Percentiles rank a stretch among this genome's conserved stretches.
Conservation (phyloP, 2,113 vertebrate genomes). For the Aythya baeri region DNA sequence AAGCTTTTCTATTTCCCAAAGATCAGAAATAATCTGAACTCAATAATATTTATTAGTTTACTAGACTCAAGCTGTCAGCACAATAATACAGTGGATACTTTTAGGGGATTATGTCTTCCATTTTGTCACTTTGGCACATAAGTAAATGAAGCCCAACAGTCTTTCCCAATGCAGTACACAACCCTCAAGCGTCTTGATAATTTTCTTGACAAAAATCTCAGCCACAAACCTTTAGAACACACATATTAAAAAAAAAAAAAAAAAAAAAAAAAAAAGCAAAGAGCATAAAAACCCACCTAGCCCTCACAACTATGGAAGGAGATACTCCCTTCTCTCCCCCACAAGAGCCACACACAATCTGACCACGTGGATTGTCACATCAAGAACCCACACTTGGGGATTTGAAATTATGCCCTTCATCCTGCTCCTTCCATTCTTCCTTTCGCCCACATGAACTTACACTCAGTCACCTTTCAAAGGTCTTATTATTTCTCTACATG, state of each 20-base stretch:
- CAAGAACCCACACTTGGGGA: background rate
- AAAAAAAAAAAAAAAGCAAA: no score
- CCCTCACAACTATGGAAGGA: background rate
- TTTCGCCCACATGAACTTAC: slow-evolving; percentile 12
- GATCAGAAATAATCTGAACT: background rate
- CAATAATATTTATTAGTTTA: background rate
- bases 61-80: background rate
- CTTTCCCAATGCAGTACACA: background rate
- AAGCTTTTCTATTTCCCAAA: background rate
- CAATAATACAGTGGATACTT: background rate
- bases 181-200: background rate
- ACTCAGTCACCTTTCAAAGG: slow-evolving; percentile 44
- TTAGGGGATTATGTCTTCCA: background rate
- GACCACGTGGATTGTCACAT: background rate
- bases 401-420: slow-evolving; percentile 29
- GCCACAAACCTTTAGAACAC: background rate
- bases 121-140: background rate
- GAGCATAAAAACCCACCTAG: accelerated
- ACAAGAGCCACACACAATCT: background rate
- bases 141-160: background rate
- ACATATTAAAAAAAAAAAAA: background rate
- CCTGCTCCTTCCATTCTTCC: slow-evolving; percentile 1
- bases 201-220: background rate
- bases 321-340: background rate
- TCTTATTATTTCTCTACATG: slow-evolving; percentile 20